These are phyloP conservation scores for Volucella bombylans DNA, from an alignment of 2,888 invertebrate genomes.

Conservation along the genomic window DNA sequence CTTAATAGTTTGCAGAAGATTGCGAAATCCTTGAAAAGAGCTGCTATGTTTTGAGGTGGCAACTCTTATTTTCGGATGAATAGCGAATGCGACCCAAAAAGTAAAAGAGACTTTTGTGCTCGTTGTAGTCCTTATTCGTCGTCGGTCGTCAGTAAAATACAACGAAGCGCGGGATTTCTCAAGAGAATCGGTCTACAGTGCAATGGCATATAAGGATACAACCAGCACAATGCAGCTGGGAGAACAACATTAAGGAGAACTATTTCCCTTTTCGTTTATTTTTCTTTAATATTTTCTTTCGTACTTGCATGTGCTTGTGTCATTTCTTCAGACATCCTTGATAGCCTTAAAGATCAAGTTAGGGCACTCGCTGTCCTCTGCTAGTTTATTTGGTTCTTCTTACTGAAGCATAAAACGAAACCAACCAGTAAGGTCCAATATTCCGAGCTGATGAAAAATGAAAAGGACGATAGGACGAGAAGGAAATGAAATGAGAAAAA, in stretches of 20 bases:
- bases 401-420: slow-evolving; percentile 11
- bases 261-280: background rate
- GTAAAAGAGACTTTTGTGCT: slow-evolving; percentile 34
- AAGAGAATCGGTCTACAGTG: slow-evolving; percentile 64
- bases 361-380: slow-evolving; percentile 20
- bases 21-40: too few species aligned
- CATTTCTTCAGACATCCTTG: slow-evolving; percentile 46
- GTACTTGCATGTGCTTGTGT: background rate
- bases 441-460: slow-evolving; percentile 34
- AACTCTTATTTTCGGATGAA: slow-evolving; percentile 12
- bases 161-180: slow-evolving; percentile 56
- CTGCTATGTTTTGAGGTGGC: too few species aligned
- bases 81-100: slow-evolving; percentile 45
- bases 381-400: background rate
- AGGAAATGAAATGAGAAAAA: slow-evolving; percentile 19
- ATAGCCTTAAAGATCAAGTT: slow-evolving; percentile 59
- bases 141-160: slow-evolving; percentile 14
- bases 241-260: slow-evolving; percentile 46
- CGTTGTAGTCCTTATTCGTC: background rate
- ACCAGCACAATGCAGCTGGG: slow-evolving; percentile 49
- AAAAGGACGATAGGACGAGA: slow-evolving; percentile 23
- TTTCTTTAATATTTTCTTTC: slow-evolving; percentile 16
- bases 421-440: slow-evolving; percentile 16
- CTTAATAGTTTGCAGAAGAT: too few species aligned
- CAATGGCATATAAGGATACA: slow-evolving; percentile 60